These are phyloP conservation scores for Rosalia funebris DNA, from an alignment of 2,888 invertebrate genomes.

Conservation along the genomic window DNA sequence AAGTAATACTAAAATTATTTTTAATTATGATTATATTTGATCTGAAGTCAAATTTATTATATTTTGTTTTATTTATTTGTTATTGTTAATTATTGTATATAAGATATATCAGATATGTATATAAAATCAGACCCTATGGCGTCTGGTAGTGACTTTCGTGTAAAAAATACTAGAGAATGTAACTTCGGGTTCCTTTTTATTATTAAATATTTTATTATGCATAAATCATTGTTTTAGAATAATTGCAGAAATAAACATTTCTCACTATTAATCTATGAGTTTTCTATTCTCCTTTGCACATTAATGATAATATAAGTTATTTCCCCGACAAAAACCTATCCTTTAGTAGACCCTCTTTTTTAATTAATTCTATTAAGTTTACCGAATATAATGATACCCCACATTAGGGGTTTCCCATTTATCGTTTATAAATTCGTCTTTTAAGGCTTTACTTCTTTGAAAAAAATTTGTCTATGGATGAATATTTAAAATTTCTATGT, in stretches of 20 bases:
- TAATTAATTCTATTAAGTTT: no score
- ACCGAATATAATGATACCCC: no score
- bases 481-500: no score
- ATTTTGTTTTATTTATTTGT: conserved; percentile 58
- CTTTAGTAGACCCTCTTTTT: no score
- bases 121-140: conserved; percentile 63
- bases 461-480: no score
- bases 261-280: conserved; percentile 49
- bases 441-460: no score
- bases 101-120: conserved; percentile 62
- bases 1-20: conserved; percentile 31
- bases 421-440: no score
- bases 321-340: no score
- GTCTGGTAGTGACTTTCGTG: conserved; percentile 59
- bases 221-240: conserved; percentile 62
- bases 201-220: conserved; percentile 63
- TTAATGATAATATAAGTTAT: no score
- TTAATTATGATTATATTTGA: conserved; percentile 36
- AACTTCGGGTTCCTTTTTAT: conserved; percentile 62
- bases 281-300: not conserved
- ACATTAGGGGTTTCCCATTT: no score
- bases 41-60: conserved; percentile 56
- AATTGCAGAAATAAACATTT: conserved; percentile 59
- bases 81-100: conserved; percentile 60
- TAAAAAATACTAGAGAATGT: conserved; percentile 56